Base-by-base conservation (phyloP, 2,888 invertebrate species). In the Euzetes globulus region DNA sequence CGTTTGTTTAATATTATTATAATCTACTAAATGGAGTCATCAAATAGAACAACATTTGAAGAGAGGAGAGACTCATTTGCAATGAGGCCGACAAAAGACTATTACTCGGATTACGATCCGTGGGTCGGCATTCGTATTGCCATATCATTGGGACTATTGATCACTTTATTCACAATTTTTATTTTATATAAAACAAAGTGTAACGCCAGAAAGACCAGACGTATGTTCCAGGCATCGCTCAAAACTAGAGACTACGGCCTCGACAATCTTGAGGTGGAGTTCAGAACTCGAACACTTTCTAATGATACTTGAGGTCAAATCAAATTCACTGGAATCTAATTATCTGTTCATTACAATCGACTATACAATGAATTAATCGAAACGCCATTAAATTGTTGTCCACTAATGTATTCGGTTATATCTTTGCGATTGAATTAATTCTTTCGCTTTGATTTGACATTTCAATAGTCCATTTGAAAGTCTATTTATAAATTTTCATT, bases 201-300 rank as follows among this genome's bases (percentile, higher is more conserved):
- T 41, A 76, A 76, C 37, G 45, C 47, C 15, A 72, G 70, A 33
- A 75, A 45, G 60, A 70, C 71, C 17, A 75, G 71, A 29, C 71
- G 50, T 25, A 29, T 76, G 17, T 75, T 75, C 83, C 87, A 29
- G 71, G 68, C 45, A 6, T 68, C 65, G 1, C 37, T 65, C 11
- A 65, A 22, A 13, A 22, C 68, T 22, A 68, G 68, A 33, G 33
- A 68, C 22, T 29, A 68, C 25, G 68, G 68, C 7, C 19, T 68
- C 13, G 68, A 68, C n/a, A 65, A 65, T 19, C 19, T 65, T 17
- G 65, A n/a, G n/a, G n/a, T n/a, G n/a, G n/a, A 65, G 33, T 37
- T 22, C n/a, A 68, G 68, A 19, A 68, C 68, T 11, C 13, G 68
- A 45, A 68, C 68, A 1, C 22, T 68, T 13, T 68, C 68, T n/a